Base-by-base conservation (phyloP, 2,797 vertebrate species). In the Nannoperca obscura region DNA sequence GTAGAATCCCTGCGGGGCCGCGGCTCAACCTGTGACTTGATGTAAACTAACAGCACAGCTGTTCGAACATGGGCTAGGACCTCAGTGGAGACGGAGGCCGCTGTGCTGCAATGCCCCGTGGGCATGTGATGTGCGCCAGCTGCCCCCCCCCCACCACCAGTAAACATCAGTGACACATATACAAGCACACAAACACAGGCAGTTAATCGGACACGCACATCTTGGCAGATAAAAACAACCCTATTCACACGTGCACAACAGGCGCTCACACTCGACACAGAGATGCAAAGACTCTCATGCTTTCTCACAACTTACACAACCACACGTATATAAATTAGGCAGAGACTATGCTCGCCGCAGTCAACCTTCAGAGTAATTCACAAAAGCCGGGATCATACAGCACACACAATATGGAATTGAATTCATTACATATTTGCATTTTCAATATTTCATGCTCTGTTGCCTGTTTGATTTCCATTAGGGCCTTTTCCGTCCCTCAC, bases 371-470 rank as follows among this genome's bases (percentile, higher is more conserved):
- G 64, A 78, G 70, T 50, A 30, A 59, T 60, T 58, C 74, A 59
- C 81, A 84, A 78, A 82, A 58, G 68, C 49, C 30, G 1, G 69
- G 50, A 67, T 87, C 87, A 81, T 55, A 69, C 71, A 59, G 60
- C 64, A 57, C 78, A 83, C 71, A 80, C 73, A 77, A 76, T 76
- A 85, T 63, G 69, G 69, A 88, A 63, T 47, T 67, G 14, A 80
- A 78, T 88, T 90, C 82, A 90, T 91, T 82, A 82, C 71, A 74
- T 84, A 86, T 92, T 90, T 92, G 78, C 88, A 88, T 91, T 91
- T 83, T 89, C 87, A 92, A 86, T 89, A 89, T 91, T 89, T 90
- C 83, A 87, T 75, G 78, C 92, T 88, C 80, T 52, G 82, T 9
- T 76, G 84, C 77, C 57, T 54, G 76, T 80, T 88, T 80, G 83